These are phyloP conservation scores for Cryptus armator DNA, from an alignment of 2,888 invertebrate genomes.

Conservation along the genomic window DNA sequence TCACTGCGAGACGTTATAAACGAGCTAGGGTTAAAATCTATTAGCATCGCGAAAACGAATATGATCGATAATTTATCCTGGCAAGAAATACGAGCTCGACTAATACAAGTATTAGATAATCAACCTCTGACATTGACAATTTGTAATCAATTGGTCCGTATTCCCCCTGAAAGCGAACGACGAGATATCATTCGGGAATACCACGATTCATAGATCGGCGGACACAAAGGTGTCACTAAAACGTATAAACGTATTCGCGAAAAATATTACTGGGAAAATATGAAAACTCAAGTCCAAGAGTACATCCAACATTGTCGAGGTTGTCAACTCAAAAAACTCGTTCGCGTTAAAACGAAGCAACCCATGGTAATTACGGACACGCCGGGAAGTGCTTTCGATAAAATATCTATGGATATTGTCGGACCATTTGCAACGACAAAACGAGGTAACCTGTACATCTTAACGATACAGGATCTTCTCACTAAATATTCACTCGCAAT, in stretches of 20 bases:
- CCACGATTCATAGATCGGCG: constrained; percentile 49
- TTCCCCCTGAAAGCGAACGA: constrained; percentile 19
- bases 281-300: constrained; percentile 57
- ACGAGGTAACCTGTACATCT: constrained; percentile 33
- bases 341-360: constrained; percentile 34
- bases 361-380: constrained; percentile 49
- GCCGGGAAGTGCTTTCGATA: constrained; percentile 41
- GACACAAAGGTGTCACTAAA: constrained; percentile 65
- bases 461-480: not conserved
- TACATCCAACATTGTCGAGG: constrained; percentile 60
- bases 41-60: constrained; percentile 44
- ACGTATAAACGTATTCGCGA: constrained; percentile 59
- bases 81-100: not conserved
- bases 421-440: constrained; percentile 36
- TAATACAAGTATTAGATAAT: not conserved
- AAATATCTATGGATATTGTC: constrained; percentile 56
- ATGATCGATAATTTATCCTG: constrained; percentile 34
- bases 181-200: constrained; percentile 50
- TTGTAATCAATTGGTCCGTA: constrained; percentile 23
- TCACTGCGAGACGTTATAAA: constrained; percentile 21
- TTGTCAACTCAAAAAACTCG: constrained; percentile 68
- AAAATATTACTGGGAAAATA: constrained; percentile 63
- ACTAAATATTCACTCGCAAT: no score
- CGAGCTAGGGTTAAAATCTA: not conserved
- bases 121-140: constrained; percentile 29